Base-by-base conservation (phyloP, 1,140 invertebrate species). In the Solenopsis invicta region DNA sequence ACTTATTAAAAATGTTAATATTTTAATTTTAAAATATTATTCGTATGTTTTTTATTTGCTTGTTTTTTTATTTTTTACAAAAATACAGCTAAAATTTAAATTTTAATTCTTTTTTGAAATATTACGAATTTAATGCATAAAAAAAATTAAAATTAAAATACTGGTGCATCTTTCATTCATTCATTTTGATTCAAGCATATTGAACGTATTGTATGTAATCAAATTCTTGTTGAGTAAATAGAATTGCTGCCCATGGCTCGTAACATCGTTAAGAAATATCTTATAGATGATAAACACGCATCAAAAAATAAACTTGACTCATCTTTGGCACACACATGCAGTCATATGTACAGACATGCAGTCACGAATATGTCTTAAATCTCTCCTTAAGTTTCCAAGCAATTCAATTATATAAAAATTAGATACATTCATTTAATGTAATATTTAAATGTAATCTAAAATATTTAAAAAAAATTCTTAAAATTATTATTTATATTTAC, bases 221-320 rank as follows among this genome's bases (percentile, higher is more conserved):
- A 59, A 59, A 59, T 59, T 59, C 2, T 21, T 59, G 9, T n/a
- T 59, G n/a, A 12, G 9, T 59, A 59, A 59, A 59, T 59, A 24
- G 21, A 59, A 24, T 24, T 9, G 3, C 21, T 59, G n/a, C 3
- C 8, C 8, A 59, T 10, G 9, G 56, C 21, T 59, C 12, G 56
- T 59, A 59, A 59, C 8, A 59, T 59, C 13, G 9, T 24, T 59
- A 21, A 24, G 21, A 21, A 59, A 59, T 21, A 59, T 59, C 9
- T 56, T 24, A 59, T 24, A 24, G n/a, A 24, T 59, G 54, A 9
- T 59, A 59, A 59, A 59, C 21, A 59, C 4, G n/a, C 21, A 1
- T 24, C 21, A 59, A 24, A 9, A 59, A 59, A 59, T 59, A 59
- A 59, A 59, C 56, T 59, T 59, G 56, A 59, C 56, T 59, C 56